phyloP scores from a whole-genome alignment of 1,140 invertebrate species.

The Drepana arcuata region DNA sequence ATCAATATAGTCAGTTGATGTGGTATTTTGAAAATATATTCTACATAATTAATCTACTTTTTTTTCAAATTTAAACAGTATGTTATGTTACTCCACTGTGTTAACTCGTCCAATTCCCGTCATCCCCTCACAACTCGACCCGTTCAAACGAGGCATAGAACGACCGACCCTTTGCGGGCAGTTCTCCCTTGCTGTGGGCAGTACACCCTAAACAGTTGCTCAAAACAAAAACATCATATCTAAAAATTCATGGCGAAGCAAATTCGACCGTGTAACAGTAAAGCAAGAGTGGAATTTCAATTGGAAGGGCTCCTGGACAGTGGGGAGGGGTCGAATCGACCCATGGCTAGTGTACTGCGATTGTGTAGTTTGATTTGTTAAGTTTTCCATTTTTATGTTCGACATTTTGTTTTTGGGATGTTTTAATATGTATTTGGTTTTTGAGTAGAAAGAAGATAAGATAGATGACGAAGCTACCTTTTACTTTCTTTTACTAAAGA shows the following conservation, averaged over 20 bases:
- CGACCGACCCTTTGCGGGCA: conserved; percentile 59
- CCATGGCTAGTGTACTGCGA: conserved; percentile 44
- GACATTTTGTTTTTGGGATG: no score
- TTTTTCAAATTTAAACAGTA: no score
- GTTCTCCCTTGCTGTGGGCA: conserved; percentile 58
- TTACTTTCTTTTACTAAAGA: no score
- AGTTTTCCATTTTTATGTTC: no score
- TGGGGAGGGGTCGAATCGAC: conserved; percentile 42
- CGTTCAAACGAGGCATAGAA: conserved; percentile 39
- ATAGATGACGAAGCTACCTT: no score
- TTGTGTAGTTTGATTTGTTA: conserved; percentile 59
- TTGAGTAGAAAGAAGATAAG: no score
- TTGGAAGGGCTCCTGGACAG: conserved; percentile 44
- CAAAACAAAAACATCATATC: conserved; percentile 49
- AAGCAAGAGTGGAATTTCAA: conserved; percentile 13
- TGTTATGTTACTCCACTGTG: no score
- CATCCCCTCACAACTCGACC: conserved; percentile 2
- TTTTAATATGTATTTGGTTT: no score
- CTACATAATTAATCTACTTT: no score
- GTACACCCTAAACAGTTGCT: conserved; percentile 47
- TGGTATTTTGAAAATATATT: no score
- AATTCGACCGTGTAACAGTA: conserved; percentile 14
- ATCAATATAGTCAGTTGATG: no score
- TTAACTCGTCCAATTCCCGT: no score
- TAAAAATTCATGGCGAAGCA: conserved; percentile 4